phyloP scores from a whole-genome alignment of 2,113 vertebrate genomes.

The Embiotoca jacksoni region DNA sequence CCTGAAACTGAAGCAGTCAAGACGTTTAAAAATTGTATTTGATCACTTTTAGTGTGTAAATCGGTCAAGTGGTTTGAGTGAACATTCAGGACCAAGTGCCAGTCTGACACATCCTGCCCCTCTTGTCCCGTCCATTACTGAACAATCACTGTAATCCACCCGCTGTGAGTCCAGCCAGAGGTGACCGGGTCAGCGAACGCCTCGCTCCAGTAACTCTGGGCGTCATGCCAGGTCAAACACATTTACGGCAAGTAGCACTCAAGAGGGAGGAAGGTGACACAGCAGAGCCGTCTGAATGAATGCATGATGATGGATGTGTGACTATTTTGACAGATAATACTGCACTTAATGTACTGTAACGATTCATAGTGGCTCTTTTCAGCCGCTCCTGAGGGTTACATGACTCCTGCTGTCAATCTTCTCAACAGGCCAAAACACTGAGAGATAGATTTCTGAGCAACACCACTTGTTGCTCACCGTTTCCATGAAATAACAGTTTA shows the following conservation, averaged over 20 bases:
- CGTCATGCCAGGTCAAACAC: constrained; percentile 39
- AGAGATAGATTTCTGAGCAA: too few species aligned
- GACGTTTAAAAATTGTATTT: not conserved
- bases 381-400: not conserved
- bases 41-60: not conserved
- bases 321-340: not conserved
- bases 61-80: not conserved
- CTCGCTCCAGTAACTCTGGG: constrained; percentile 22
- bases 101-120: too few species aligned
- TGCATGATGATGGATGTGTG: not conserved
- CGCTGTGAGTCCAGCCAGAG: constrained; percentile 18
- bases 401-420: too few species aligned
- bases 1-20: too few species aligned
- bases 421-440: too few species aligned
- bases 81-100: not conserved
- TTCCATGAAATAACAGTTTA: too few species aligned
- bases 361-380: not conserved
- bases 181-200: constrained; percentile 40
- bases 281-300: not conserved
- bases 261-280: not conserved
- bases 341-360: not conserved
- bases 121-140: constrained; percentile 18
- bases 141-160: constrained; percentile 10
- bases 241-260: constrained; percentile 12
- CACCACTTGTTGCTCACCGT: too few species aligned